phyloP scores from a whole-genome alignment of 2,797 vertebrate genomes.

The Anguilla pacifica region DNA sequence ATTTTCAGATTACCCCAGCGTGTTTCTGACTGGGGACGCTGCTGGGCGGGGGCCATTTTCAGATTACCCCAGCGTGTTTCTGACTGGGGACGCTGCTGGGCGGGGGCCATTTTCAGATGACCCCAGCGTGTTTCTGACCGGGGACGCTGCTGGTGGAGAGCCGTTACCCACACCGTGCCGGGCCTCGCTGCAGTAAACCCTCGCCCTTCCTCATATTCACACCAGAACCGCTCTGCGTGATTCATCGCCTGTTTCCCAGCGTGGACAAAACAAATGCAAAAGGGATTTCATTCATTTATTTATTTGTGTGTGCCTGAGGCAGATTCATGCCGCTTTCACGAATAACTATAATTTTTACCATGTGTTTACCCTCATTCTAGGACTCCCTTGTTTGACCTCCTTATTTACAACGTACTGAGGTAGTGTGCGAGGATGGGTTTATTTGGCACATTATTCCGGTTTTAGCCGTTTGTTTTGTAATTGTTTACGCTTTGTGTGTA shows the following conservation, averaged over 20 bases:
- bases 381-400: neutral
- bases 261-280: neutral
- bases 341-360: conserved; percentile 6
- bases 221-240: conserved; percentile 9
- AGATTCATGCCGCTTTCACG: conserved; percentile 12
- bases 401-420: neutral
- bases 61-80: conserved; percentile 7
- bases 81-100: neutral
- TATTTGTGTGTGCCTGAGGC: conserved; percentile 9
- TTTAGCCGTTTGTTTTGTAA: neutral
- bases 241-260: conserved; percentile 6
- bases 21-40: neutral
- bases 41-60: neutral
- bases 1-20: neutral
- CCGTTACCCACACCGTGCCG: neutral
- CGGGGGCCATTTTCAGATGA: too few species aligned
- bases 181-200: neutral
- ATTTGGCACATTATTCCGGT: neutral
- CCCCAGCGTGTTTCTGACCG: neutral
- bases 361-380: neutral
- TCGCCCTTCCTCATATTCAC: conserved; percentile 17
- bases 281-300: conserved; percentile 17
- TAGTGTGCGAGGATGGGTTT: neutral
- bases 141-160: neutral
- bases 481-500: neutral